Conservation (phyloP, 2,113 vertebrate genomes). For the Chlorodrepanis virens region DNA sequence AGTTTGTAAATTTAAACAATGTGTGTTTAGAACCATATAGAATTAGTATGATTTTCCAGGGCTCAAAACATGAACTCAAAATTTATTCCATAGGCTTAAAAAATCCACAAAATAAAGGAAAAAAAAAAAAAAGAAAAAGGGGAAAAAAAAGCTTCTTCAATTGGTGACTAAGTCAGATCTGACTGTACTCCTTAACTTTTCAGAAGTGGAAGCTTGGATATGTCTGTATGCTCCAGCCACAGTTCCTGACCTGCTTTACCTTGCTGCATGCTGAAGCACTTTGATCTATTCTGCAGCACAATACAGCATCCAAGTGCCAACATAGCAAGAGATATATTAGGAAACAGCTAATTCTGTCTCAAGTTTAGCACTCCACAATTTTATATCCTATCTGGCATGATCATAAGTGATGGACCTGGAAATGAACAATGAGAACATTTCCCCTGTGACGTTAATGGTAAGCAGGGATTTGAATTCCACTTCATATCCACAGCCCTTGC, state of each 20-base stretch:
- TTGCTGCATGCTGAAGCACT: background rate
- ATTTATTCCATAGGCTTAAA: background rate
- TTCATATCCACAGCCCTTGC: background rate
- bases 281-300: background rate
- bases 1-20: background rate
- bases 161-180: background rate
- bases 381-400: background rate
- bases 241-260: slow-evolving; percentile 17
- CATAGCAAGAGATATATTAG: background rate
- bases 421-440: background rate
- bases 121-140: accelerated
- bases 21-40: background rate
- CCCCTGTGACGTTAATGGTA: background rate
- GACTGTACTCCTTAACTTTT: background rate
- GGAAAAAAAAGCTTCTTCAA: background rate
- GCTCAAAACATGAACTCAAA: background rate
- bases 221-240: background rate
- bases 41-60: background rate
- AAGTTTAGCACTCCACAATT: background rate
- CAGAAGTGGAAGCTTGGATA: background rate
- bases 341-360: background rate
- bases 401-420: background rate
- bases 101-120: background rate
- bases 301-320: background rate
- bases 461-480: background rate